A percentile compares a stretch with the other conserved stretches of the same genome.
phyloP scores from a whole-genome alignment of 2,888 invertebrate species.

The Celastrina argiolus region DNA sequence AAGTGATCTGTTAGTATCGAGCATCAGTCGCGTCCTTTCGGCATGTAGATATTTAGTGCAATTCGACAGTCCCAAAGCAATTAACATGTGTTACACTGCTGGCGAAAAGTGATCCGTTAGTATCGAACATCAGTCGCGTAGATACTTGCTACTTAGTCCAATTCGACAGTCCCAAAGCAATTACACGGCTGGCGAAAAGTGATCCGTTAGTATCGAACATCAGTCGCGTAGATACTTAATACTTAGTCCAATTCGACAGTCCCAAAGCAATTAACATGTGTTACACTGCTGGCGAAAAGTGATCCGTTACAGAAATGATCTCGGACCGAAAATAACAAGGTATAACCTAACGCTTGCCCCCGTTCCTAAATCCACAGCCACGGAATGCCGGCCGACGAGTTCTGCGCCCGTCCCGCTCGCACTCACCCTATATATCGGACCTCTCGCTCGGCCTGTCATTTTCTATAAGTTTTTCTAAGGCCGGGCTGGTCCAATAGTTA shows the following conservation, averaged over 20 bases:
- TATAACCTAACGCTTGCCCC: slow-evolving; percentile 75
- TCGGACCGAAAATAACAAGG: slow-evolving; percentile 64
- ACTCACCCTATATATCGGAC: slow-evolving; percentile 55
- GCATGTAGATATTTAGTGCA: too few species aligned
- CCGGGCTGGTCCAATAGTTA: slow-evolving; percentile 72
- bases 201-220: too few species aligned
- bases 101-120: too few species aligned
- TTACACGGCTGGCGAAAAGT: too few species aligned
- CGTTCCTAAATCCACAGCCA: slow-evolving; percentile 76
- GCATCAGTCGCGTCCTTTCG: too few species aligned
- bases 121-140: too few species aligned
- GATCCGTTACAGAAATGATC: slow-evolving; percentile 37
- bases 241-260: background rate
- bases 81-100: too few species aligned
- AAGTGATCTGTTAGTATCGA: too few species aligned
- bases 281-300: slow-evolving; percentile 31
- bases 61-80: too few species aligned
- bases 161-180: too few species aligned
- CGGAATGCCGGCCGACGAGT: slow-evolving; percentile 76
- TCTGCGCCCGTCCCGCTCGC: slow-evolving; percentile 68
- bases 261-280: background rate
- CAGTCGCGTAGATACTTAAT: too few species aligned
- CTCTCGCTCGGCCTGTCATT: slow-evolving; percentile 76
- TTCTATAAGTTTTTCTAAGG: slow-evolving; percentile 78
- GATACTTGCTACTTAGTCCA: too few species aligned